Conservation (phyloP, 2,797 vertebrate genomes). For the Platyrinchus mystaceus region DNA sequence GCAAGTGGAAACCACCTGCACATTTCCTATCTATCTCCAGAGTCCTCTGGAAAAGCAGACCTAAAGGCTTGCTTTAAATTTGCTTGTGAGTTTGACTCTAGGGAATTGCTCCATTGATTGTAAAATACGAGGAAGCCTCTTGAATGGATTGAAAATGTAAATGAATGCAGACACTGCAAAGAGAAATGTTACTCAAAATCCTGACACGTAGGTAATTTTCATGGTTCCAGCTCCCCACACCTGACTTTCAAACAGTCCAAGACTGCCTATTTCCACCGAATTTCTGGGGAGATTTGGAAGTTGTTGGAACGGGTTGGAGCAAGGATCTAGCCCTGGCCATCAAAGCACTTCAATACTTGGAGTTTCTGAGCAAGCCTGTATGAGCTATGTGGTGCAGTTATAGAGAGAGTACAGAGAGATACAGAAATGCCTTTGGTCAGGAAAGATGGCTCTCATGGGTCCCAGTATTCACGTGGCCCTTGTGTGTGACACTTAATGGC, state of each 20-base stretch:
- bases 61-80: not conserved
- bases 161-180: not conserved
- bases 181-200: not conserved
- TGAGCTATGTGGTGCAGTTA: not conserved
- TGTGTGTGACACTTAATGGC: not conserved
- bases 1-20: not conserved
- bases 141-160: not conserved
- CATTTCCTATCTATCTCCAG: not conserved
- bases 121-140: not conserved
- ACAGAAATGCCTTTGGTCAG: not conserved
- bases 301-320: not conserved
- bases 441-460: not conserved
- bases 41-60: not conserved
- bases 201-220: not conserved
- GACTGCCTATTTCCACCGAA: not conserved
- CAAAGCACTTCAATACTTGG: not conserved
- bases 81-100: not conserved
- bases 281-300: not conserved
- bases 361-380: not conserved
- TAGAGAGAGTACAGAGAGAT: not conserved
- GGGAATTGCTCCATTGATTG: not conserved
- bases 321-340: rapidly evolving
- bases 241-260: not conserved
- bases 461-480: not conserved
- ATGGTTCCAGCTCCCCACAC: not conserved